A percentile compares a stretch with the other conserved stretches of the same genome.
Conservation (phyloP, 2,888 invertebrate species). For the Drosophila testacea region DNA sequence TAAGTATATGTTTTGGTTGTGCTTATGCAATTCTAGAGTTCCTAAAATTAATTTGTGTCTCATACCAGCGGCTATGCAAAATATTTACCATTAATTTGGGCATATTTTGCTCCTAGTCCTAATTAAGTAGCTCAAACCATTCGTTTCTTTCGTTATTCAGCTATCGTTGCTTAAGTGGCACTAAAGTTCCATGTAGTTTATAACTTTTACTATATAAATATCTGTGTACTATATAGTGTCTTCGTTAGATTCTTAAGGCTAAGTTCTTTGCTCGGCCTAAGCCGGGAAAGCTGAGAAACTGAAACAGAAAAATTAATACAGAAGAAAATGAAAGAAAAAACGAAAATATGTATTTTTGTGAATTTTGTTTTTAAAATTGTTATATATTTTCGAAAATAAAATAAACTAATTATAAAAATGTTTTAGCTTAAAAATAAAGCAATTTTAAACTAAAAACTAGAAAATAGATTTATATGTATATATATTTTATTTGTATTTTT, state of each 20-base stretch:
- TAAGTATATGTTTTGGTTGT: neutral
- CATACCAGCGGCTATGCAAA: conserved; percentile 58
- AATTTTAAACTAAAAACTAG: conserved; percentile 51
- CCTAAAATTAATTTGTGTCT: conserved; percentile 34
- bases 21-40: conserved; percentile 6
- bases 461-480: conserved; percentile 18
- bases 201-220: conserved; percentile 16
- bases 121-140: conserved; percentile 59
- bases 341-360: conserved; percentile 17
- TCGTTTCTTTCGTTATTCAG: conserved; percentile 70
- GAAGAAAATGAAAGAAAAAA: conserved; percentile 13
- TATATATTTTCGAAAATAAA: conserved; percentile 75
- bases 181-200: conserved; percentile 64
- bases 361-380: conserved; percentile 59
- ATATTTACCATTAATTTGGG: conserved; percentile 37
- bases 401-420: conserved; percentile 71
- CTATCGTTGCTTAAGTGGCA: conserved; percentile 75
- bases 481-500: conserved; percentile 16
- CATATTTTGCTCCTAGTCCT: conserved; percentile 32
- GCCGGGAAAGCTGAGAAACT: conserved; percentile 35
- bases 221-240: conserved; percentile 6
- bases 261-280: conserved; percentile 28
- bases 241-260: conserved; percentile 59
- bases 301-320: conserved; percentile 23
- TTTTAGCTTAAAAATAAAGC: conserved; percentile 63